Conservation (phyloP, 2,888 invertebrate species). For the Tenodera sinensis region DNA sequence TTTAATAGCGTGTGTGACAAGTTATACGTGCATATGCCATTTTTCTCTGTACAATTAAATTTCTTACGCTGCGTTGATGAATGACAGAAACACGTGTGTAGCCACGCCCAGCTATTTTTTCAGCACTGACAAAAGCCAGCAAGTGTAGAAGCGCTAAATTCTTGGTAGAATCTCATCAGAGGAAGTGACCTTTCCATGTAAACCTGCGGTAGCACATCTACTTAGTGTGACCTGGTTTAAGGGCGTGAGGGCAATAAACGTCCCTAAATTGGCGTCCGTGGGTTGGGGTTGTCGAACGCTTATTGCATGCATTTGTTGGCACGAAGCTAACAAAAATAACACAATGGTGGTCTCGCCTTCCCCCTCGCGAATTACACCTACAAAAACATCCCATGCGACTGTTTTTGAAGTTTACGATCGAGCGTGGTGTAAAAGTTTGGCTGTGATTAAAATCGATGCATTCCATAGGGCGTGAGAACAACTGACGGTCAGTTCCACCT, state of each 20-base stretch:
- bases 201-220: neutral
- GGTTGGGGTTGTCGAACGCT: neutral
- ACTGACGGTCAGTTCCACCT: neutral
- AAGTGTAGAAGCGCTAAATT: no score
- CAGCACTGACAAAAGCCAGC: no score
- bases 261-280: no score
- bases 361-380: neutral
- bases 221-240: neutral
- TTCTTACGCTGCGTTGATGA: no score
- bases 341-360: neutral
- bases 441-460: neutral
- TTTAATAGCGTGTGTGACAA: no score
- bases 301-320: neutral
- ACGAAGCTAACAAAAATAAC: neutral
- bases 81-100: no score
- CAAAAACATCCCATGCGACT: neutral
- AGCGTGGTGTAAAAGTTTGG: neutral
- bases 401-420: neutral
- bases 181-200: no score
- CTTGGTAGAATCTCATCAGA: no score
- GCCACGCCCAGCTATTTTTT: no score
- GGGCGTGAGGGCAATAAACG: neutral
- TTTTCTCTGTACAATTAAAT: no score
- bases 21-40: no score
- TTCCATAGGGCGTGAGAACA: neutral